Conservation (phyloP, 2,113 vertebrate genomes). For the Lasiurus borealis region DNA sequence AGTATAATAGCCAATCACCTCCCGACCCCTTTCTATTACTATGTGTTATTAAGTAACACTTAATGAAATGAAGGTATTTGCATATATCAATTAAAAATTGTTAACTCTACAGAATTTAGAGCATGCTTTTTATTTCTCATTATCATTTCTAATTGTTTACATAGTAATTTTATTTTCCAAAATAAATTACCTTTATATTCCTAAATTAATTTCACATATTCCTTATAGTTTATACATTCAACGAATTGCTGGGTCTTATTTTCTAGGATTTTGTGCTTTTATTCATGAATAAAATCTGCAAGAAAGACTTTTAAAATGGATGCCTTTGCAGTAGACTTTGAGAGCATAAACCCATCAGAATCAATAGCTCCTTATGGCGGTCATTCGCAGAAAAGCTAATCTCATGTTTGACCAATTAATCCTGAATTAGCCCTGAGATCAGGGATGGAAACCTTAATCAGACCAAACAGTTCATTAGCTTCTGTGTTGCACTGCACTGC, state of each 20-base stretch:
- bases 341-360: neutral
- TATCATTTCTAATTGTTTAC: neutral
- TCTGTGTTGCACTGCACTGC: neutral
- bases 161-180: conserved; percentile 3
- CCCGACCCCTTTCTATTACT: neutral
- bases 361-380: neutral
- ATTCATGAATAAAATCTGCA: neutral
- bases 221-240: neutral
- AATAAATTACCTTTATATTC: neutral
- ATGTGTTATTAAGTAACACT: neutral
- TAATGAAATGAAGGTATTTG: neutral
- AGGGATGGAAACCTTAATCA: neutral
- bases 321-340: neutral
- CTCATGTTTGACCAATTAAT: neutral
- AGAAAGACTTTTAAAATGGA: neutral
- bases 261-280: neutral
- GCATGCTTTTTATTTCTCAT: neutral
- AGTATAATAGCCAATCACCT: neutral
- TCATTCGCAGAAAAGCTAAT: neutral
- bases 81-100: neutral
- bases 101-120: neutral
- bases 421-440: neutral
- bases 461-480: neutral
- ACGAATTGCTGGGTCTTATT: neutral
- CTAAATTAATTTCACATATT: neutral